Evolutionary conservation across 2,888 invertebrate genomes (phyloP), one percentile per base, ranked within the genome.

Genomic region (Morpho achilles): DNA sequence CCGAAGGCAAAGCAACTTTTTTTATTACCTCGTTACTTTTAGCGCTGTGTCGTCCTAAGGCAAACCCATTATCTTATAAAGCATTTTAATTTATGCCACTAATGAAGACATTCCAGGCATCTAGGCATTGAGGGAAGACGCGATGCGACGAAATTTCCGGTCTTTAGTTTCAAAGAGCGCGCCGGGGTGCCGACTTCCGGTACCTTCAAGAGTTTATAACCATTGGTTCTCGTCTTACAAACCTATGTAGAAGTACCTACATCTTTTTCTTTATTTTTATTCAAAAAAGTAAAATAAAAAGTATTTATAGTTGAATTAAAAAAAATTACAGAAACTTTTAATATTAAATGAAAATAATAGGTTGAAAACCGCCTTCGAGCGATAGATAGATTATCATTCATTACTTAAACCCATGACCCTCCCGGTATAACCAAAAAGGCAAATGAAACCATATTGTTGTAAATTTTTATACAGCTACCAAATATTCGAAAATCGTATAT

Each of bases 131-230:
- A 77, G 72, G 79, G 76, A 83, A 81, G 80, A 79, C 74, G 77
- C 76, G 77, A 77, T 75, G 77, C 80, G 80, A 83, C 82, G 86
- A 82, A 87, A 88, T 89, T 87, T 89, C 88, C 88, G 88, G 86
- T 88, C 88, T 89, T 87, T 88, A 88, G 87, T 87, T 89, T 86
- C 87, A 89, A 88, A 89, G 87, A 82, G 77, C 70, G 76, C 70
- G 66, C 71, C 72, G 69, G 70, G 72, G 75, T 68, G 73, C 69
- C 59, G 59, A 68, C 77, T 76, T 80, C 77, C 76, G 73, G 71
- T 80, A 73, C 73, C 74, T 77, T 69, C 62, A 68, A 65, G 68
- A 60, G 8, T 50, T 40, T 7, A 9, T 8, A 74, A 84, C 82
- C 67, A 67, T 8, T 8, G 3, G 59, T 72, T 73, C 70, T 77